These are phyloP conservation scores for Dasyprocta punctata DNA, from an alignment of 2,113 vertebrate species.

Conservation along the genomic window DNA sequence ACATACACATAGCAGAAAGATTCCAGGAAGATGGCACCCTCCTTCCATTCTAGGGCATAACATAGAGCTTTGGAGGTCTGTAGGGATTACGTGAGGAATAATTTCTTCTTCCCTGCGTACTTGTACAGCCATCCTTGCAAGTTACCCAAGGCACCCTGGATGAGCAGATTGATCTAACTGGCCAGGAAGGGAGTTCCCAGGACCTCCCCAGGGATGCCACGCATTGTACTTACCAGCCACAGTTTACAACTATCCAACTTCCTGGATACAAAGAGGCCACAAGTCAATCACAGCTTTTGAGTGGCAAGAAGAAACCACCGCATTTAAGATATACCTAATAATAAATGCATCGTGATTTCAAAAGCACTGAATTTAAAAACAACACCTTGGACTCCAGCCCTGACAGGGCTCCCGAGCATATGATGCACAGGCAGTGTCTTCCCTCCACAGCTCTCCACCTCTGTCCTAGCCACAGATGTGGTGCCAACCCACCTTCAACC, in stretches of 20 bases:
- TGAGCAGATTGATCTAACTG: too few species aligned
- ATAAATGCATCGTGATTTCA: not conserved
- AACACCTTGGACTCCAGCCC: too few species aligned
- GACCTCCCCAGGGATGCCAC: not conserved
- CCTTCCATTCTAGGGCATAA: not conserved
- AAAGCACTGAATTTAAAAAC: not conserved
- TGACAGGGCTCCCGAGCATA: not conserved
- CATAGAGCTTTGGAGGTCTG: not conserved
- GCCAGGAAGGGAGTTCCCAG: fast-evolving
- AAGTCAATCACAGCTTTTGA: not conserved
- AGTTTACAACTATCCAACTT: not conserved
- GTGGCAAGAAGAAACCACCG: not conserved
- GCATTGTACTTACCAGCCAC: not conserved
- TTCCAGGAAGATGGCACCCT: fast-evolving
- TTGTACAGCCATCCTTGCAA: not conserved
- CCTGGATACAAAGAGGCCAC: not conserved
- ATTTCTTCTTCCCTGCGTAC: not conserved
- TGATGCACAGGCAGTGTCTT: not conserved
- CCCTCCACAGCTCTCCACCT: not conserved
- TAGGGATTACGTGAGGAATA: not conserved
- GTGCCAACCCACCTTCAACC: not conserved
- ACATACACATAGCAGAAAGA: not conserved
- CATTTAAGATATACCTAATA: not conserved
- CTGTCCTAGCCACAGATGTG: fast-evolving
- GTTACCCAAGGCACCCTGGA: not conserved